Base-by-base conservation (phyloP, 2,888 invertebrate genomes). In the Agriotes lineatus region DNA sequence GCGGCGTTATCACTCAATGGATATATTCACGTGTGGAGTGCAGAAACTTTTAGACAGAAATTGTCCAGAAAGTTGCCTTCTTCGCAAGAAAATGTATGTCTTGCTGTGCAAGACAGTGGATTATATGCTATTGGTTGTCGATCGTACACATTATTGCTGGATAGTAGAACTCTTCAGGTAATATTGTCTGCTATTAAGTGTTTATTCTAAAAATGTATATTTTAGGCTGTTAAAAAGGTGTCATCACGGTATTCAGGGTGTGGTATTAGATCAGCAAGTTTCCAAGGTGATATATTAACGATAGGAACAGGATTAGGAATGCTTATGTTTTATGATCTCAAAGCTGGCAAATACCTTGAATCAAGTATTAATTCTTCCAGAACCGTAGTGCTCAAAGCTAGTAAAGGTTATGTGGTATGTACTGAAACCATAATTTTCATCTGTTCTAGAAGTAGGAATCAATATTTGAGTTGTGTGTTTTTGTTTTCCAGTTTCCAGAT, bases 111-210 rank as follows among this genome's bases (percentile, higher is more conserved):
- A 83, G 93, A 93, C 67, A 91, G 92, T 79, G 94, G 94, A 18
- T 86, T 97, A 44, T 97, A 97, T 85, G 97, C 96, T 0, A 93
- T 97, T 48, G 98, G 97, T 0, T 97, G 97, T 80, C 92, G 96
- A 75, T 96, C 96, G 0, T 96, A 96, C 83, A 96, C 97, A 0
- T 87, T 96, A 52, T 86, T 97, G 14, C 86, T 97, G 69, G 97
- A 98, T 85, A 93, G 96, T 22, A 88, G 96, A 75, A 95, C 96
- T 19, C 86, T 96, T 69, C 95, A 93, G 81, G 88, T 90, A 52
- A 39, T 37, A 30, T 37, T n/a, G 14, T 9, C 1, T 14, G 16
- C 25, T 45, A 19, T 18, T 16, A 14, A 39, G 18, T 42, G 7
- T 39, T 39, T 30, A 48, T 50, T 72, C 69, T 37, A n/a, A n/a